Percentiles rank a stretch among this genome's conserved stretches.
Conservation (phyloP, 2,888 invertebrate genomes). For the Malthinus seriepunctatus region DNA sequence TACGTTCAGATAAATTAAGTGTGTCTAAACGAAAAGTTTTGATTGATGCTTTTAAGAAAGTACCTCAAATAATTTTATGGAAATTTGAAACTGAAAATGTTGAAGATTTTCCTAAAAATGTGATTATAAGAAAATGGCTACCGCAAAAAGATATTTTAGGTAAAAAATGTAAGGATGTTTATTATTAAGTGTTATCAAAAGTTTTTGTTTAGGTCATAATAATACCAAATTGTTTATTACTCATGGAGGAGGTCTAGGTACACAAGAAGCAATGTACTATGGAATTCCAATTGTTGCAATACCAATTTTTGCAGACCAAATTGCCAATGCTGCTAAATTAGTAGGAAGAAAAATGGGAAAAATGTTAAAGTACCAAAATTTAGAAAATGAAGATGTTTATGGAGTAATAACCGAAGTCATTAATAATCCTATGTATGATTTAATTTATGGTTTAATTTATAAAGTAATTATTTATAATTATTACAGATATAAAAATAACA, state of each 20-base stretch:
- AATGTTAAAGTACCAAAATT: conserved; percentile 30
- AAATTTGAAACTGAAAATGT: conserved; percentile 43
- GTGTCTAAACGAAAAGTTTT: conserved; percentile 23
- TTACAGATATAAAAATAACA: conserved; percentile 32
- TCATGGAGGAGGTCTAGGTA: conserved; percentile 41
- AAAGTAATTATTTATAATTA: neutral
- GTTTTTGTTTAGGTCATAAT: conserved; percentile 33
- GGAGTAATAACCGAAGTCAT: conserved; percentile 35
- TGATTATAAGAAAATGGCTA: conserved; percentile 46
- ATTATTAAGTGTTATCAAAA: too few relatives aligned
- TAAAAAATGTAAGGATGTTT: conserved; percentile 7
- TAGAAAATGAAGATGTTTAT: conserved; percentile 32
- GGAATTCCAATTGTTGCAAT: conserved; percentile 39
- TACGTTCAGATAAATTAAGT: conserved; percentile 38
- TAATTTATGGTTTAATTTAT: neutral
- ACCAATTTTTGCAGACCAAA: conserved; percentile 46
- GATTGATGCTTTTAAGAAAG: conserved; percentile 41
- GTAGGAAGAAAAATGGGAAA: conserved; percentile 37
- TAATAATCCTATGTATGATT: conserved; percentile 36
- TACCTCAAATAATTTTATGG: conserved; percentile 49
- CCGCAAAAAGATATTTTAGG: conserved; percentile 50
- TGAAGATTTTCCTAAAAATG: conserved; percentile 43
- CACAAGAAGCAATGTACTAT: conserved; percentile 37
- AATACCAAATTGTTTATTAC: conserved; percentile 38
- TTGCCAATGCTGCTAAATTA: conserved; percentile 41